Evolutionary conservation across 2,888 invertebrate species (phyloP), one percentile per base, ranked within the genome.

Genomic region (Podotricha telesiphe): DNA sequence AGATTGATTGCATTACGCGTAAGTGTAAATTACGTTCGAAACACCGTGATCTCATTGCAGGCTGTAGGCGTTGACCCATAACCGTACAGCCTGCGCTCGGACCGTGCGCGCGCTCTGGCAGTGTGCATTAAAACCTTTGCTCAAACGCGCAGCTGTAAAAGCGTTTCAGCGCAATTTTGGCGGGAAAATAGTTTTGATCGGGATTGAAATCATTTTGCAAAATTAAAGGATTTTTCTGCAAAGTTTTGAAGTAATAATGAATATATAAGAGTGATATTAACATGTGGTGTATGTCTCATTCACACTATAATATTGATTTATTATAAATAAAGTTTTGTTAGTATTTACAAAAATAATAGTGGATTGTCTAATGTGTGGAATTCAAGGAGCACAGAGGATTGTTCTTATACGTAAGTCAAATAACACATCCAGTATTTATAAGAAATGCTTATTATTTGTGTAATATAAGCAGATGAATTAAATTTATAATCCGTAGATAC

Each of bases 31-130:
- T 84, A 83, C 84, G 82, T 81, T 81, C 76, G 80, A 80, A 85
- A 82, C 86, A 82, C 80, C 86, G 89, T 91, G 91, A 89, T 88
- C 87, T 90, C 90, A 91, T 85, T 89, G 89, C 84, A 80, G 74
- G 75, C 76, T 78, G 90, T 89, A 84, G 89, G 89, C 87, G 89
- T 86, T 86, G 89, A 88, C 87, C 88, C 88, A 84, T 83, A 82
- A 83, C 80, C 78, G 74, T 73, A 76, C 71, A 74, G 78, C 79
- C 80, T 79, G 81, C 73, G 71, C 70, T 73, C 72, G 45, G 42
- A 28, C 59, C 15, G 50, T 11, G 6, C 42, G 11, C 55, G 58
- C 37, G 19, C 64, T 55, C 73, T 69, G 85, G 83, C 88, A 86
- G 87, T 87, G 77, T 77, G 80, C 73, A 74, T 74, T 80, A 78